Evolutionary conservation across 2,113 vertebrate species (phyloP).

Genomic region (Ailuropoda melanoleuca): DNA sequence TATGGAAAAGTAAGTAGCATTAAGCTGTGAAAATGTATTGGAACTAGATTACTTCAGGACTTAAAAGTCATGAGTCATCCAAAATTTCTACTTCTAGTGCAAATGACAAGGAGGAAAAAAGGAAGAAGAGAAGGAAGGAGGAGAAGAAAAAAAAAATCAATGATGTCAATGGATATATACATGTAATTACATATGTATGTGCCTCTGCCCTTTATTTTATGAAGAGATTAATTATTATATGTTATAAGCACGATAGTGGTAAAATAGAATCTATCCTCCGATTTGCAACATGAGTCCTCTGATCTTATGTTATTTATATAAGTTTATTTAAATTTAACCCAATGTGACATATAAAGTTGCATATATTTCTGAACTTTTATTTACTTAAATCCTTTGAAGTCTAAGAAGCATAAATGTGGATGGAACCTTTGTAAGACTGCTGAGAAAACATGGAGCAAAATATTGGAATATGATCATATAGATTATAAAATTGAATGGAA

Average conservation of each 20-base stretch:
- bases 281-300: neutral
- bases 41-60: neutral
- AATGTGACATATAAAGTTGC: neutral
- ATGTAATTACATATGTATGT: neutral
- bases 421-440: neutral
- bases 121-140: neutral
- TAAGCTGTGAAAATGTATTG: neutral
- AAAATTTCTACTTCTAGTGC: neutral
- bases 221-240: neutral
- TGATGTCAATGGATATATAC: neutral
- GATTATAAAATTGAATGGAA: neutral
- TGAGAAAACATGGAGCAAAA: neutral
- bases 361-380: neutral
- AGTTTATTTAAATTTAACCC: slow-evolving; percentile 1
- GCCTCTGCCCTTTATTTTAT: neutral
- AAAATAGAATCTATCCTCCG: neutral
- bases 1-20: neutral
- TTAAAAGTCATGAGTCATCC: neutral
- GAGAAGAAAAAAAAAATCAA: neutral
- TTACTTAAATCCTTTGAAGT: neutral
- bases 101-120: neutral
- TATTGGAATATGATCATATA: neutral
- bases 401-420: neutral
- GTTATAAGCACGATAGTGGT: neutral
- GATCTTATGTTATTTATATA: neutral